Percentiles rank a stretch among this genome's conserved stretches.
Conservation (phyloP, 2,797 vertebrate species). For the Tinamus major region DNA sequence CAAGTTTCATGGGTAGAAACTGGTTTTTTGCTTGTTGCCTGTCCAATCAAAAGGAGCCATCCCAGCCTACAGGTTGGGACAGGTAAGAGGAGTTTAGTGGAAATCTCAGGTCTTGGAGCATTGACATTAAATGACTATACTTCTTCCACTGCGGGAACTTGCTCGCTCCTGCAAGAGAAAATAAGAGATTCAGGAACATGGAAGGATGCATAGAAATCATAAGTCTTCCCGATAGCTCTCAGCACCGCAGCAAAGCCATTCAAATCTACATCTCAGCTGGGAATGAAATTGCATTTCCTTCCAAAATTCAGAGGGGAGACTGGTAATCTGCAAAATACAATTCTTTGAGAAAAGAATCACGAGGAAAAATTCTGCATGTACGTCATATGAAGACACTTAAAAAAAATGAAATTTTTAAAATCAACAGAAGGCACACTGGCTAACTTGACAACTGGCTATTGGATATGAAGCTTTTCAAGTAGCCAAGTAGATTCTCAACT, state of each 20-base stretch:
- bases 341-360: neutral
- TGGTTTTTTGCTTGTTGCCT: neutral
- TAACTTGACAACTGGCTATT: neutral
- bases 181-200: neutral
- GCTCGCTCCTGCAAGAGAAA: conserved; percentile 82
- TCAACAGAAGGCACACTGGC: neutral
- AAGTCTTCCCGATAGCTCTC: neutral
- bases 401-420: neutral
- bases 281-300: neutral
- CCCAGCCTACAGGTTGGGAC: neutral
- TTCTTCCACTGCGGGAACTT: conserved; percentile 91
- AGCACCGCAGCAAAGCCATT: neutral
- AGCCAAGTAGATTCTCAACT: too few relatives aligned
- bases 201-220: neutral
- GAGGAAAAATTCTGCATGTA: neutral
- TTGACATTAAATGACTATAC: conserved; percentile 86
- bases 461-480: neutral
- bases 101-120: conserved; percentile 5
- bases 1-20: neutral
- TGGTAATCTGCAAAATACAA: neutral
- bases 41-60: conserved; percentile 2
- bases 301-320: neutral
- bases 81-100: neutral
- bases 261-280: neutral
- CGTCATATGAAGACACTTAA: neutral